These are phyloP conservation scores for Plotosus lineatus DNA, from an alignment of 2,113 vertebrate species.

Conservation along the genomic window DNA sequence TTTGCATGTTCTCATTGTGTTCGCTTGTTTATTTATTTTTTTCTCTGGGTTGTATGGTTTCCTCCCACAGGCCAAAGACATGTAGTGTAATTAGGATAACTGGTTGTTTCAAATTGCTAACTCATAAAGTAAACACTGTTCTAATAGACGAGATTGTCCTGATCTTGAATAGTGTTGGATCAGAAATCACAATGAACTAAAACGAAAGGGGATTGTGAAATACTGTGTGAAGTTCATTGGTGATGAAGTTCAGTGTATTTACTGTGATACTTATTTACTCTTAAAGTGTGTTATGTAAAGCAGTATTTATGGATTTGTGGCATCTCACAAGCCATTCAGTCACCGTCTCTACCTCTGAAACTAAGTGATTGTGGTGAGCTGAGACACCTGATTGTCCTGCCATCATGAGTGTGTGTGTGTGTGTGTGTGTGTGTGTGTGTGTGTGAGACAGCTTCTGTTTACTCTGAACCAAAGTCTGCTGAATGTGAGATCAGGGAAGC, in stretches of 20 bases:
- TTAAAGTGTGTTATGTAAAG: neutral
- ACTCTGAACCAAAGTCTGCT: too few relatives aligned
- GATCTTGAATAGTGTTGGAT: neutral
- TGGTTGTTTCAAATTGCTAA: too few relatives aligned
- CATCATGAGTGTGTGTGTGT: conserved; percentile 9
- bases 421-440: too few relatives aligned
- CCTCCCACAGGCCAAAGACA: too few relatives aligned
- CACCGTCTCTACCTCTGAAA: conserved; percentile 4
- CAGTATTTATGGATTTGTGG: neutral
- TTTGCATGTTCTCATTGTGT: too few relatives aligned
- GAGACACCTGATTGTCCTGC: neutral
- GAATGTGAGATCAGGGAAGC: too few relatives aligned
- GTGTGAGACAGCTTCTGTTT: too few relatives aligned
- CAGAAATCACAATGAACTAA: neutral
- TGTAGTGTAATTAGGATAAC: too few relatives aligned
- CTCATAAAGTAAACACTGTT: too few relatives aligned
- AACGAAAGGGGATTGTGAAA: neutral
- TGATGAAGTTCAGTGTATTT: neutral
- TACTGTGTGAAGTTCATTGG: neutral
- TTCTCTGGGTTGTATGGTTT: too few relatives aligned
- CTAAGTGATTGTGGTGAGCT: neutral
- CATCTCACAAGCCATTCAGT: neutral
- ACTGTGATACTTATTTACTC: neutral
- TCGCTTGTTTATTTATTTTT: too few relatives aligned
- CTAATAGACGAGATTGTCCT: neutral